Evolutionary conservation across 2,113 vertebrate genomes (phyloP).

Genomic region (Myiopsitta monachus): DNA sequence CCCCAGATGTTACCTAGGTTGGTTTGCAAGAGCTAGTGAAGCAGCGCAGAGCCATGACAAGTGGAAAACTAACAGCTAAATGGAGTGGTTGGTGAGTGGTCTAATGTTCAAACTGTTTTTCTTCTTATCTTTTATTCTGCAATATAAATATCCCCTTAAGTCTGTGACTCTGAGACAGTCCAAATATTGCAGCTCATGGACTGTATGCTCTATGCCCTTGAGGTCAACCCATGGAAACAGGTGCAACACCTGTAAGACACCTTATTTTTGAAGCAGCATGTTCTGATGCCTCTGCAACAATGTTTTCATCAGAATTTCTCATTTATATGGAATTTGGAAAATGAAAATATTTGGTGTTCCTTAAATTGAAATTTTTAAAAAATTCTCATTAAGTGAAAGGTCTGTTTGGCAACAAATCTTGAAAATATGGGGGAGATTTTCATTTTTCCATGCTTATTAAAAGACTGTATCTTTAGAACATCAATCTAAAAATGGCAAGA

Average conservation of each 20-base stretch:
- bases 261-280: neutral
- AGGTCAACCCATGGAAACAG: neutral
- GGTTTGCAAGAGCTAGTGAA: neutral
- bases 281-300: neutral
- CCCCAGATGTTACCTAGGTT: neutral
- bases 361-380: neutral
- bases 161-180: neutral
- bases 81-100: neutral
- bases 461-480: neutral
- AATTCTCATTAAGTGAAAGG: neutral
- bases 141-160: neutral
- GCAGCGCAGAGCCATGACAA: neutral
- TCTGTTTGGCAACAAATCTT: neutral
- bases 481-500: neutral
- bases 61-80: neutral
- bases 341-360: neutral
- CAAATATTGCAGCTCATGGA: neutral
- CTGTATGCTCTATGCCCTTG: neutral
- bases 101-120: neutral
- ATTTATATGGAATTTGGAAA: neutral
- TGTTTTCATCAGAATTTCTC: neutral
- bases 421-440: neutral
- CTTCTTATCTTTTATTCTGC: neutral
- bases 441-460: neutral
- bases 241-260: neutral